Conservation (phyloP, 2,113 vertebrate genomes). For the Corydoras maculifer region DNA sequence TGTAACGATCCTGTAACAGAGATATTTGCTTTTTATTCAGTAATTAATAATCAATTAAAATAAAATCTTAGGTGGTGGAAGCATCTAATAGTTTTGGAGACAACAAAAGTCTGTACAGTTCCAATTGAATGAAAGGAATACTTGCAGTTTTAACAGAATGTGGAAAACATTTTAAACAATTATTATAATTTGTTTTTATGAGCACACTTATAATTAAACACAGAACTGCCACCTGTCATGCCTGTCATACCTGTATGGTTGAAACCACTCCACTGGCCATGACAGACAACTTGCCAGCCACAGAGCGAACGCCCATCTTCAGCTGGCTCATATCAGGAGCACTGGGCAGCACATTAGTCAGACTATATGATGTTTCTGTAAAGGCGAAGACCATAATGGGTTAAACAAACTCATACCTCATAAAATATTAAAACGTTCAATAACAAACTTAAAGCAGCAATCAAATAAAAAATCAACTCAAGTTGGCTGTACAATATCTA, state of each 20-base stretch:
- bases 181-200: too few relatives aligned
- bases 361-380: constrained; percentile 67
- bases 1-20: constrained; percentile 64
- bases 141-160: too few relatives aligned
- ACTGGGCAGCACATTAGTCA: constrained; percentile 76
- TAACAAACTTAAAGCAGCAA: too few relatives aligned
- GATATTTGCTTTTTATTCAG: neutral
- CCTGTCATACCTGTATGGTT: constrained; percentile 81
- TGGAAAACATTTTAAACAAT: too few relatives aligned
- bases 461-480: too few relatives aligned
- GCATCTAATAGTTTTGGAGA: too few relatives aligned
- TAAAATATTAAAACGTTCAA: too few relatives aligned
- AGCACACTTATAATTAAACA: neutral
- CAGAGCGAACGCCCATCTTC: constrained; percentile 82
- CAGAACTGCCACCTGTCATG: neutral
- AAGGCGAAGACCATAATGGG: constrained; percentile 26
- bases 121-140: too few relatives aligned
- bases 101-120: neutral
- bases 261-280: constrained; percentile 92
- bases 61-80: too few relatives aligned
- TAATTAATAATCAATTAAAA: neutral
- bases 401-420: too few relatives aligned
- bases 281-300: constrained; percentile 88
- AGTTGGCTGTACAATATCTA: too few relatives aligned
- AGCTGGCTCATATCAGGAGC: constrained; percentile 91